phyloP scores from a whole-genome alignment of 2,888 invertebrate species.

The Leptura quadrifasciata region DNA sequence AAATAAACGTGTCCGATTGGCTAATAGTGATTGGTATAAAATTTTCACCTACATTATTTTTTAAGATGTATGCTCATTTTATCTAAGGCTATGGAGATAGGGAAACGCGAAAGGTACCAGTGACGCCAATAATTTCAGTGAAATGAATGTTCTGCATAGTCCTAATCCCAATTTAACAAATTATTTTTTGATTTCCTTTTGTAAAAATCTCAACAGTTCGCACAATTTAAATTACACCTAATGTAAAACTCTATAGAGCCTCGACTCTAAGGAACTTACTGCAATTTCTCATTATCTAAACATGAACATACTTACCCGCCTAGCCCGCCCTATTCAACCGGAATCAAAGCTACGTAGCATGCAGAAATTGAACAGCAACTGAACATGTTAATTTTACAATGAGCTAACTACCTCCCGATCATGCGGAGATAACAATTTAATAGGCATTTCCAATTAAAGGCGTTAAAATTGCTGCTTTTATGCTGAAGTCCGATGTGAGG shows the following conservation, averaged over 20 bases:
- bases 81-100: too few relatives aligned
- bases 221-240: neutral
- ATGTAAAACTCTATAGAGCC: neutral
- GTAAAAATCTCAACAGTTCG: too few relatives aligned
- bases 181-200: neutral
- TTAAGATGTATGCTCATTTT: too few relatives aligned
- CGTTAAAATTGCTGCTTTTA: conserved; percentile 31
- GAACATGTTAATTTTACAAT: conserved; percentile 26
- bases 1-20: too few relatives aligned
- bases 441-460: conserved; percentile 28
- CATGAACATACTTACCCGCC: neutral
- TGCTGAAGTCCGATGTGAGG: conserved; percentile 5
- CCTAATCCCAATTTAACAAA: too few relatives aligned
- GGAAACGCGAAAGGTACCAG: too few relatives aligned
- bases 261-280: too few relatives aligned
- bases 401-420: conserved; percentile 23
- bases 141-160: too few relatives aligned
- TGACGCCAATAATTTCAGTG: too few relatives aligned
- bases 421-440: conserved; percentile 33
- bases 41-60: too few relatives aligned
- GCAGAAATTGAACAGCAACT: conserved; percentile 13
- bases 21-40: too few relatives aligned
- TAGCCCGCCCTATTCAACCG: neutral
- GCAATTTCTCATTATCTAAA: neutral
- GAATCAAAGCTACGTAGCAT: neutral